Base-by-base conservation (phyloP, 2,888 invertebrate genomes). In the Uropetala carovei region DNA sequence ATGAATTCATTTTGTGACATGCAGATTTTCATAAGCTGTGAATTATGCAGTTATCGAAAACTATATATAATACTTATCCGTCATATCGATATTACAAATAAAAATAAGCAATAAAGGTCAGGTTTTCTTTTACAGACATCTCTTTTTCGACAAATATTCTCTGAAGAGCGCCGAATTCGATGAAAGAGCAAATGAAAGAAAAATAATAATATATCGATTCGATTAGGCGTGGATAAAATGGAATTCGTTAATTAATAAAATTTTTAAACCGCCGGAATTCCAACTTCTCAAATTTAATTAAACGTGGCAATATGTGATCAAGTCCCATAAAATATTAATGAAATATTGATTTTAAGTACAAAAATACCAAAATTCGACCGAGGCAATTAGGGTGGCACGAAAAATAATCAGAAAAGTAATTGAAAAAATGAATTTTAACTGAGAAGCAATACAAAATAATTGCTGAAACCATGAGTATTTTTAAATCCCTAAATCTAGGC, bases 121-220 rank as follows among this genome's bases (percentile, higher is more conserved):
- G 43, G 43, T 43, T 43, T 43, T 43, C 43, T 43, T 43, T 43
- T 5, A 43, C 43, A 5, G 43, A 5, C 43, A 5, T 43, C 43
- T n/a, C 43, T 43, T 43, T 43, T 43, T 43, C 43, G 43, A 43
- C 43, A 43, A 43, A 43, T 43, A 43, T 43, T 43, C 43, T 43
- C 43, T 43, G 43, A 43, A 43, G 43, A 43, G 43, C 1, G 43
- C 43, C 22, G 18, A 68, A 11, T 75, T 27, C 27, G 75, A 22
- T 4, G 27, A 14, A 7, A 27, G 27, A 27, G 75, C 13, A 75
- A 75, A 75, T 75, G 75, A 75, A 27, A 75, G 75, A 27, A 75
- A 75, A 75, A 75, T 75, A 75, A 75, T 75, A 27, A 75, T 22
- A 75, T 75, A 75, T 75, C 75, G 75, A 75, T 27, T 27, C 27